Percentiles rank a stretch among this genome's conserved stretches.
These are phyloP conservation scores for Gonatopus flavifemur DNA, from an alignment of 1,140 invertebrate genomes.

Conservation along the genomic window DNA sequence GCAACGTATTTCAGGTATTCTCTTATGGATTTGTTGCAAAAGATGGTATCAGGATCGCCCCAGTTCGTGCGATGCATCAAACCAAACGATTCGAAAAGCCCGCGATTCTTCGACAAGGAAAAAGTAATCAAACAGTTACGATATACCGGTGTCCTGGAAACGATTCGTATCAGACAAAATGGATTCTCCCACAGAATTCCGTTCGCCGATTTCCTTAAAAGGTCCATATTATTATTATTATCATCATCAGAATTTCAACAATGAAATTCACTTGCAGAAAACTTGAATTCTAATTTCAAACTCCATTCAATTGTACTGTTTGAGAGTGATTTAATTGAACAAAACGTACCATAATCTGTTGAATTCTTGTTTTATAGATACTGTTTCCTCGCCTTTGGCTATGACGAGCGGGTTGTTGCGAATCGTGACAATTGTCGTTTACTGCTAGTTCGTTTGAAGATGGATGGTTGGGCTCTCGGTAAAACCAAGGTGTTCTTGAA, in stretches of 20 bases:
- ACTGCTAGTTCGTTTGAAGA: conserved; percentile 70
- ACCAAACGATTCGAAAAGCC: conserved; percentile 74
- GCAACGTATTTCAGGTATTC: conserved; percentile 84
- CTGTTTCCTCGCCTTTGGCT: conserved; percentile 76
- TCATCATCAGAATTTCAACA: too few relatives aligned
- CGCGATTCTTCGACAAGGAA: conserved; percentile 69
- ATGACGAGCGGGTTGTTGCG: conserved; percentile 70
- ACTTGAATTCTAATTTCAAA: too few relatives aligned
- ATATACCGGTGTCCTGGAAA: conserved; percentile 82
- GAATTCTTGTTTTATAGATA: conserved; percentile 68
- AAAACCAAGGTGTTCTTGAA: conserved; percentile 86
- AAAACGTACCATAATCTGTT: too few relatives aligned
- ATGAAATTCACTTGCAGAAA: too few relatives aligned
- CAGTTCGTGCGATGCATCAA: conserved; percentile 85
- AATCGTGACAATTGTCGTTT: conserved; percentile 73
- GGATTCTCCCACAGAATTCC: conserved; percentile 80
- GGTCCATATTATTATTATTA: conserved; percentile 63
- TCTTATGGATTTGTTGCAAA: conserved; percentile 81
- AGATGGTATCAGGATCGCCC: conserved; percentile 77
- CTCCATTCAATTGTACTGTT: too few relatives aligned
- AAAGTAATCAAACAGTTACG: conserved; percentile 77
- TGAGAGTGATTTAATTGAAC: too few relatives aligned
- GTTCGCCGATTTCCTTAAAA: conserved; percentile 79
- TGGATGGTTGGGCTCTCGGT: conserved; percentile 83
- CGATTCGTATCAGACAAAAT: conserved; percentile 77